Evolutionary conservation across 2,888 invertebrate species (phyloP).

Genomic region (Dione vanillae): DNA sequence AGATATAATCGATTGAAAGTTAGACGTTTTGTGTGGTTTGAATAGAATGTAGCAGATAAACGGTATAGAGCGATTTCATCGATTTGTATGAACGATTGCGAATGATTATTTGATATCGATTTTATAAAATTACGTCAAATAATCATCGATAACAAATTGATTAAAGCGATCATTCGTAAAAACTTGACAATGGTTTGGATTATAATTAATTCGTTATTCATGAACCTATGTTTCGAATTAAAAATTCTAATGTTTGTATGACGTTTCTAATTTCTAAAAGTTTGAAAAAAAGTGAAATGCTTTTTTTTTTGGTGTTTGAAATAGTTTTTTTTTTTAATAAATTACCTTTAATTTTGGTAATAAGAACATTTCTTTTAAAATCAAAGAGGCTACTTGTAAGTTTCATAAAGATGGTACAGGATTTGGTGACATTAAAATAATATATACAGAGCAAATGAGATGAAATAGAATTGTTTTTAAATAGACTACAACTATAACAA

Average conservation of each 20-base stretch:
- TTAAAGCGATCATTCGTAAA: conserved; percentile 16
- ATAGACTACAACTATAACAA: too few relatives aligned
- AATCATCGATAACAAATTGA: neutral
- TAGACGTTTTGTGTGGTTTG: neutral
- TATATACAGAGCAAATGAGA: neutral
- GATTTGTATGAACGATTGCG: conserved; percentile 9
- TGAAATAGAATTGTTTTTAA: neutral
- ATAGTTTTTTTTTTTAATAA: too few relatives aligned
- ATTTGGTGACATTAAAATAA: neutral
- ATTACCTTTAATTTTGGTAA: too few relatives aligned
- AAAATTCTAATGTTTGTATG: neutral
- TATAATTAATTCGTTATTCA: neutral
- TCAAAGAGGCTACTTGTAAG: neutral
- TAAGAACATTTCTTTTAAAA: neutral
- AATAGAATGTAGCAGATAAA: neutral
- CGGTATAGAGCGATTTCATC: neutral
- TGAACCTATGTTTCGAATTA: too few relatives aligned
- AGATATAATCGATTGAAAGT: neutral
- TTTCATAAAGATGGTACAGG: neutral
- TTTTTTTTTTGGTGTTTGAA: neutral
- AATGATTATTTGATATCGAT: conserved; percentile 6
- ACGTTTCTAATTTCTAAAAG: too few relatives aligned
- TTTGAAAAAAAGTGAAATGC: too few relatives aligned
- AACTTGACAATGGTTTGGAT: neutral
- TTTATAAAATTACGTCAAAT: neutral